Conservation (phyloP, 2,113 vertebrate genomes). For the Delphinus delphis region DNA sequence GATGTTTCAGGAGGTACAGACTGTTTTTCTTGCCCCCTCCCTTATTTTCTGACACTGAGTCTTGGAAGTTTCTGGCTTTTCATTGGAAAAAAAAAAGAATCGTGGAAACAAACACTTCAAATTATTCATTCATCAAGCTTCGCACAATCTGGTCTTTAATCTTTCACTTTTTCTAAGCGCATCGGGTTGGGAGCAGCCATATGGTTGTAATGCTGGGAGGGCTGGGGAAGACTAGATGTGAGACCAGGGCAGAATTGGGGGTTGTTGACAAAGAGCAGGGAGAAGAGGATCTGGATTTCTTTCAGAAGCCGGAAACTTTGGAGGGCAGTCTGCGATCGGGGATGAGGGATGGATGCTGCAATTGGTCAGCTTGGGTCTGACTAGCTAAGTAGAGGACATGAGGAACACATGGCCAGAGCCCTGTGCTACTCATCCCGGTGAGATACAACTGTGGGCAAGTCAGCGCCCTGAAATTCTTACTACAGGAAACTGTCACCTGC, state of each 20-base stretch:
- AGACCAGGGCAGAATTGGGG: background rate
- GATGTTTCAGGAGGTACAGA: background rate
- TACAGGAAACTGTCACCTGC: background rate
- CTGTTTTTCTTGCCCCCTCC: background rate
- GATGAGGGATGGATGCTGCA: background rate
- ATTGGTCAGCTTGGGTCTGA: background rate
- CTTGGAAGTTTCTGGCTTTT: constrained; percentile 20
- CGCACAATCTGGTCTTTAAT: background rate
- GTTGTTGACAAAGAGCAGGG: background rate
- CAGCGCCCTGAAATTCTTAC: background rate
- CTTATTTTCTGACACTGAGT: constrained; percentile 28
- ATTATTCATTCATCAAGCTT: background rate
- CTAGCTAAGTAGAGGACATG: background rate
- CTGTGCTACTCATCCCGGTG: background rate
- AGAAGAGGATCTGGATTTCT: background rate
- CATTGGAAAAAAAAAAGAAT: background rate
- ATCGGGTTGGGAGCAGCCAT: background rate
- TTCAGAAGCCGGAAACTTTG: background rate
- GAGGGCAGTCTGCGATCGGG: background rate
- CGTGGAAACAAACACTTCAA: background rate
- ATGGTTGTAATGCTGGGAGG: background rate
- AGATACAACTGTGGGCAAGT: background rate
- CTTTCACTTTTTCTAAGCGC: background rate
- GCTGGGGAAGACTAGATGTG: background rate
- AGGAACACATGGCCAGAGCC: background rate